Percentiles rank a stretch among this genome's conserved stretches.
phyloP scores from a whole-genome alignment of 2,888 invertebrate genomes.

The Scaptomyza parva region DNA sequence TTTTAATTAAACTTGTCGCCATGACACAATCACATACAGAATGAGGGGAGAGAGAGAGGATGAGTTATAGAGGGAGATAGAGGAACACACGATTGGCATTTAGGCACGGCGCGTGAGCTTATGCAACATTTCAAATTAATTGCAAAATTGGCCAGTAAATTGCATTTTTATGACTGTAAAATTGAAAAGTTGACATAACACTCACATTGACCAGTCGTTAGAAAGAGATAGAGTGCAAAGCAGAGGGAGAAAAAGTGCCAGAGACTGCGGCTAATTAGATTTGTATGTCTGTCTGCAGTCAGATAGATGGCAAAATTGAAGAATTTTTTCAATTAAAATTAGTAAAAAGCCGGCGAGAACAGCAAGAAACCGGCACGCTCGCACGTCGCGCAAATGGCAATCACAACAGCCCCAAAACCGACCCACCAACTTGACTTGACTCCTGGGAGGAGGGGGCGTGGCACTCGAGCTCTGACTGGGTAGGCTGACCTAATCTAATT shows the following conservation, averaged over 20 bases:
- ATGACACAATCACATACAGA: slow-evolving; percentile 9
- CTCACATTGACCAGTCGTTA: slow-evolving; percentile 22
- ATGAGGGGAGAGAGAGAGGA: not conserved
- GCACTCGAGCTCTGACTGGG: slow-evolving; percentile 4
- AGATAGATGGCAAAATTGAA: slow-evolving; percentile 78
- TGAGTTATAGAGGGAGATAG: not conserved
- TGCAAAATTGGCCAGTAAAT: slow-evolving; percentile 73
- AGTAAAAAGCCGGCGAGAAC: slow-evolving; percentile 40
- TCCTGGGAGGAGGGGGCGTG: slow-evolving; percentile 30
- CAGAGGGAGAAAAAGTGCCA: slow-evolving; percentile 16
- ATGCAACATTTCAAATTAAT: slow-evolving; percentile 73
- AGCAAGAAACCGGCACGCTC: slow-evolving; percentile 32
- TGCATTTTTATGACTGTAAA: slow-evolving; percentile 75
- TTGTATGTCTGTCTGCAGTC: slow-evolving; percentile 67
- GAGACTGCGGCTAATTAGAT: slow-evolving; percentile 78
- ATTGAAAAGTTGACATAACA: slow-evolving; percentile 74
- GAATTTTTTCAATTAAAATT: slow-evolving; percentile 79
- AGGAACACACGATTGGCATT: slow-evolving; percentile 49
- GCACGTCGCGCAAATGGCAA: slow-evolving; percentile 66
- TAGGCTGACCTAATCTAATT: slow-evolving; percentile 72
- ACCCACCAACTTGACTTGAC: slow-evolving; percentile 30
- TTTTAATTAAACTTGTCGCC: slow-evolving; percentile 67
- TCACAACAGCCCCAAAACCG: slow-evolving; percentile 45
- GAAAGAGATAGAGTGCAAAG: not conserved
- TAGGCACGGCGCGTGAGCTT: slow-evolving; percentile 52